Evolutionary conservation across 2,113 vertebrate genomes (phyloP).

Genomic region (Oceanites oceanicus): DNA sequence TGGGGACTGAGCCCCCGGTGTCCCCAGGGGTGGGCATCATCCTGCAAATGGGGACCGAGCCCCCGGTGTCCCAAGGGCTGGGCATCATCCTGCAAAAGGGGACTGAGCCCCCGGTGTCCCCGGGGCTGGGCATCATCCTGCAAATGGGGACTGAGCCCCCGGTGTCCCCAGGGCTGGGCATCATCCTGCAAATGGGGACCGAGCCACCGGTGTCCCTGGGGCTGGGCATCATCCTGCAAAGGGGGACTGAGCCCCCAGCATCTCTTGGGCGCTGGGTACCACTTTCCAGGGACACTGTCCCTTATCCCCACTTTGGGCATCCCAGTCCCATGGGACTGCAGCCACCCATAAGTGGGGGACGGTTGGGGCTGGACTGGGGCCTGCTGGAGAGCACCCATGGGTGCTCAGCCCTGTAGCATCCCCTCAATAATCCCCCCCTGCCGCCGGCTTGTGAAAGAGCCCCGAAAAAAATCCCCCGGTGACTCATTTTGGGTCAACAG

Average conservation of each 20-base stretch:
- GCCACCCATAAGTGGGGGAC: background rate
- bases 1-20: too few species aligned
- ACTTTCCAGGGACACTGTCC: background rate
- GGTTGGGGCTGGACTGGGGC: background rate
- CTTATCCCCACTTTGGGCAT: background rate
- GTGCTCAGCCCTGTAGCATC: background rate
- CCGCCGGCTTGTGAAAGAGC: background rate
- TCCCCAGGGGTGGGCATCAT: too few species aligned
- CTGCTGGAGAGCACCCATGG: background rate
- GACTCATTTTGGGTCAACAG: conserved; percentile 53
- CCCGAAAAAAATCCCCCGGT: conserved; percentile 45
- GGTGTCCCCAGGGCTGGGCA: too few species aligned
- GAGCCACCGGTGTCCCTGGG: too few species aligned
- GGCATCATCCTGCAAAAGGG: too few species aligned
- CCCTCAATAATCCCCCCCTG: background rate
- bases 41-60: too few species aligned
- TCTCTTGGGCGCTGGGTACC: background rate
- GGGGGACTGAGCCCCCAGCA: background rate
- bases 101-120: too few species aligned
- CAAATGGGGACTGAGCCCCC: background rate
- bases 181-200: too few species aligned
- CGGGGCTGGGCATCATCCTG: too few species aligned
- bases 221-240: too few species aligned
- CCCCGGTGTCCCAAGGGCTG: too few species aligned
- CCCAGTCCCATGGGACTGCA: background rate